A percentile compares a stretch with the other conserved stretches of the same genome.
Evolutionary conservation across 2,888 invertebrate genomes (phyloP).

Genomic region (Odontothrips loti): DNA sequence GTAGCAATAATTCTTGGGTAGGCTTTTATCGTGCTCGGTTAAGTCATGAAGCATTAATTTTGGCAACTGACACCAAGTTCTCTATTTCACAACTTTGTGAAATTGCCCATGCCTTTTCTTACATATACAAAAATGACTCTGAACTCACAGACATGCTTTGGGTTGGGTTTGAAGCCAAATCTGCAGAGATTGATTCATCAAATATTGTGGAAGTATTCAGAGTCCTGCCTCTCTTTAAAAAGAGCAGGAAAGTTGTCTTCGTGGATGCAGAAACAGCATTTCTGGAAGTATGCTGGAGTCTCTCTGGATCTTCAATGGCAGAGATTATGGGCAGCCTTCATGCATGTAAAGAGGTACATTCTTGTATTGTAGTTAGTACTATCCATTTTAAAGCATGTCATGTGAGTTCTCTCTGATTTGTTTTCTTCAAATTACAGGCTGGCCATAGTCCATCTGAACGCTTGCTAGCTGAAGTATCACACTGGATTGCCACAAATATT

Average conservation of each 20-base stretch:
- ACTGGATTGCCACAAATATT: conserved; percentile 59
- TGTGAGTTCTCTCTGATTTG: not conserved
- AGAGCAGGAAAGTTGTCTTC: conserved; percentile 57
- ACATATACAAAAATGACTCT: conserved; percentile 51
- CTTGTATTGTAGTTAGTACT: conserved; percentile 45
- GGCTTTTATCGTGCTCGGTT: conserved; percentile 47
- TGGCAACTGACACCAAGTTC: conserved; percentile 58
- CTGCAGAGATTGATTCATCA: conserved; percentile 54
- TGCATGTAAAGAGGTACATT: not conserved
- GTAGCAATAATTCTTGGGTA: conserved; percentile 40
- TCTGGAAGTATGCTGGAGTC: conserved; percentile 54
- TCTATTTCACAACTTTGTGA: conserved; percentile 57
- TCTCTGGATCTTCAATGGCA: conserved; percentile 50
- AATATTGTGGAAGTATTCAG: conserved; percentile 57
- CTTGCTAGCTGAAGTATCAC: conserved; percentile 39
- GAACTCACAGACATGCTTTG: conserved; percentile 61
- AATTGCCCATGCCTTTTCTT: conserved; percentile 54
- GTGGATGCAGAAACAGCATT: conserved; percentile 58
- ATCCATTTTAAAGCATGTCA: not conserved
- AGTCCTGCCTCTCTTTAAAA: conserved; percentile 55
- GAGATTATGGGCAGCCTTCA: conserved; percentile 39
- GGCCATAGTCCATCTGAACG: conserved; percentile 28
- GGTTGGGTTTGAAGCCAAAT: conserved; percentile 59
- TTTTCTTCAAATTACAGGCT: not conserved
- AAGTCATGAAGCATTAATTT: conserved; percentile 58